Percentiles rank a stretch among this genome's conserved stretches.
Conservation (phyloP, 1,140 invertebrate genomes). For the Sipha flava region DNA sequence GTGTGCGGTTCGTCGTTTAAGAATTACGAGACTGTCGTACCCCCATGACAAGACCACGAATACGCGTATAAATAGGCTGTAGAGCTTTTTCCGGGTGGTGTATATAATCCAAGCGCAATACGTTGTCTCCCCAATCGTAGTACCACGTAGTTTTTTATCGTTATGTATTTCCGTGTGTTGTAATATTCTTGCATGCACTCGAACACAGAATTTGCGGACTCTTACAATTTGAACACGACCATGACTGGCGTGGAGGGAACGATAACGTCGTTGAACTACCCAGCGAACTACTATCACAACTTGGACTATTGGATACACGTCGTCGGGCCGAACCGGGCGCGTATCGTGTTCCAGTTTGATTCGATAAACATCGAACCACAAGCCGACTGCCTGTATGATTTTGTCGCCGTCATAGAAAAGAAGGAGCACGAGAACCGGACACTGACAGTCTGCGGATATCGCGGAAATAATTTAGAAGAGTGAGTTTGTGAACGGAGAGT, state of each 20-base stretch:
- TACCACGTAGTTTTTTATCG: too few relatives aligned
- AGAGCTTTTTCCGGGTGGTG: too few relatives aligned
- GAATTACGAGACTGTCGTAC: too few relatives aligned
- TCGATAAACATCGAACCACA: slow-evolving; percentile 63
- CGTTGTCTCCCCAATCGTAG: too few relatives aligned
- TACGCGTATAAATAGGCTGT: too few relatives aligned
- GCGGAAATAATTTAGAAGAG: slow-evolving; percentile 3
- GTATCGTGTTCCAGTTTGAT: slow-evolving; percentile 57
- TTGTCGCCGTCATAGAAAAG: slow-evolving; percentile 43
- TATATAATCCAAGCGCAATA: too few relatives aligned
- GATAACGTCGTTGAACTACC: slow-evolving; percentile 55
- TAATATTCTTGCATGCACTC: too few relatives aligned
- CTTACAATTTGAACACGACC: slow-evolving; percentile 45
- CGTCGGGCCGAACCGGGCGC: slow-evolving; percentile 50
- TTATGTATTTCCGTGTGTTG: too few relatives aligned
- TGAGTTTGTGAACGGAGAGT: neutral
- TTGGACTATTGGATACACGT: slow-evolving; percentile 57
- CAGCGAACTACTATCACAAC: slow-evolving; percentile 57
- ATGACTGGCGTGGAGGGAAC: slow-evolving; percentile 49
- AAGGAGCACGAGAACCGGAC: slow-evolving; percentile 43
- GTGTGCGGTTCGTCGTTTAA: too few relatives aligned
- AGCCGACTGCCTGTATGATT: slow-evolving; percentile 67
- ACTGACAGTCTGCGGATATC: slow-evolving; percentile 12
- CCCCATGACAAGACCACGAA: too few relatives aligned
- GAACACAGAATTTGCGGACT: neutral